Conservation (phyloP, 2,113 vertebrate species). For the Phycodurus eques region DNA sequence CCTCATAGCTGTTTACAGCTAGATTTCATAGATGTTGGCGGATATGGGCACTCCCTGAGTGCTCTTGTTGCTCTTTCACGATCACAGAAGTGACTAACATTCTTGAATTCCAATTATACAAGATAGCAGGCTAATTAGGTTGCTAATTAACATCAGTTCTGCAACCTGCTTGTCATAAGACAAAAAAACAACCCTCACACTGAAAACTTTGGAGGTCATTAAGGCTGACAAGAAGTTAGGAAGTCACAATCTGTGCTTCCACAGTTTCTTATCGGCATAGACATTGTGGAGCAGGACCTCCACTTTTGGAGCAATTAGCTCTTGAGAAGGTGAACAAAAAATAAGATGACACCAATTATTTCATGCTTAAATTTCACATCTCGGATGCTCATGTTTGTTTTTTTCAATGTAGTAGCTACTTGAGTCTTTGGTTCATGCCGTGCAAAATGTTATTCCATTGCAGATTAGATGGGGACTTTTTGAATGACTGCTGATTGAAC, state of each 20-base stretch:
- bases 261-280: not conserved
- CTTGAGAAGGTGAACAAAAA: not conserved
- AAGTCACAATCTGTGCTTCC: not conserved
- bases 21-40: not conserved
- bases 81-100: constrained; percentile 2
- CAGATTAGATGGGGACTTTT: constrained; percentile 4
- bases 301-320: constrained; percentile 3
- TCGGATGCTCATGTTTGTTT: constrained; percentile 3
- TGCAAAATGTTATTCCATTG: not conserved
- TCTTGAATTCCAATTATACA: not conserved
- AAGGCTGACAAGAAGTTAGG: constrained; percentile 8
- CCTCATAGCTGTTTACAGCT: not conserved
- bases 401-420: not conserved
- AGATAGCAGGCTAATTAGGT: constrained; percentile 3
- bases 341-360: not conserved
- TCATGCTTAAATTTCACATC: not conserved
- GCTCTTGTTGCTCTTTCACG: not conserved
- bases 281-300: not conserved
- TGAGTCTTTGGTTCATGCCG: not conserved
- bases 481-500: constrained; percentile 7
- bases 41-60: not conserved
- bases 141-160: constrained; percentile 4
- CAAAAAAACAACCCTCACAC: not conserved
- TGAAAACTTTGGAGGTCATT: constrained; percentile 4
- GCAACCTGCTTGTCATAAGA: not conserved